Conservation (phyloP, 2,888 invertebrate species). For the Glyphotaelius pellucidus region DNA sequence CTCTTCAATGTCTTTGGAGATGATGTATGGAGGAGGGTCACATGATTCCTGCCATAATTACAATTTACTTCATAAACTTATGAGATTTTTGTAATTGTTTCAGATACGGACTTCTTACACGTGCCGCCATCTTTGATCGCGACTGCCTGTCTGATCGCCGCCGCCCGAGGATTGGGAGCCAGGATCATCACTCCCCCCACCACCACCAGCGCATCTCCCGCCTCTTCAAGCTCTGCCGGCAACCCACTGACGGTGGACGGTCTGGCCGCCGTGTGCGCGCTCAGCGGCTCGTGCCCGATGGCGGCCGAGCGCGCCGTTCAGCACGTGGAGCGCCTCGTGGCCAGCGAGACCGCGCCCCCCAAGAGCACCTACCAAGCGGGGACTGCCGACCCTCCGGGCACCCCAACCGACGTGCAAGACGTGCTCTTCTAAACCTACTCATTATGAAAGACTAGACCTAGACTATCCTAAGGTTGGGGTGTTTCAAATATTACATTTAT, state of each 20-base stretch:
- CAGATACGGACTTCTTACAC: slow-evolving; percentile 86
- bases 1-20: background rate
- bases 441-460: background rate
- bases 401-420: slow-evolving; percentile 82
- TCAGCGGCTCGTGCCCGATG: slow-evolving; percentile 75
- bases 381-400: slow-evolving; percentile 74
- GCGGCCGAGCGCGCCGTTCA: slow-evolving; percentile 78
- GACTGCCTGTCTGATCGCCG: slow-evolving; percentile 83
- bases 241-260: slow-evolving; percentile 43
- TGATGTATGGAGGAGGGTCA: background rate
- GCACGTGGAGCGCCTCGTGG: slow-evolving; percentile 79
- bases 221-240: slow-evolving; percentile 12
- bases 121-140: slow-evolving; percentile 85
- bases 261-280: slow-evolving; percentile 71
- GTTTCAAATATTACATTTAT: background rate
- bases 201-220: background rate
- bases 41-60: background rate
- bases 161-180: slow-evolving; percentile 80
- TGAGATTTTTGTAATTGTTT: slow-evolving; percentile 39
- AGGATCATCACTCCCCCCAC: slow-evolving; percentile 66
- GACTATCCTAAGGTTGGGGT: background rate
- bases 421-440: slow-evolving; percentile 74
- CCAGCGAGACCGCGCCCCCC: slow-evolving; percentile 77
- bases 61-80: background rate
- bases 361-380: slow-evolving; percentile 69